Base-by-base conservation (phyloP, 2,113 vertebrate species). In the Scatophagus argus region DNA sequence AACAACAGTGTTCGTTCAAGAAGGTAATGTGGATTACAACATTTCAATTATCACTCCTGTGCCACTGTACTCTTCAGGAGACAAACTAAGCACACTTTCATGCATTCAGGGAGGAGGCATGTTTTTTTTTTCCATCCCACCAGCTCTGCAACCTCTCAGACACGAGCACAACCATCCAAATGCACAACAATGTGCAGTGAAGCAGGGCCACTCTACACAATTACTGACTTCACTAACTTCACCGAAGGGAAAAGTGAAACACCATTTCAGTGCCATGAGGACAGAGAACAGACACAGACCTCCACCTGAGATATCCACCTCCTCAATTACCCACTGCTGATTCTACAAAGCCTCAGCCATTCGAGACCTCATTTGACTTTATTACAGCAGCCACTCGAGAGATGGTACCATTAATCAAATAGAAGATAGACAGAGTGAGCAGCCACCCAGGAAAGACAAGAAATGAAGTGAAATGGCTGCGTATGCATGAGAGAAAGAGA, bases 321-420 rank as follows among this genome's bases (percentile, higher is more conserved):
- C 83, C 79, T 87, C 87, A 85, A 88, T 90, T 89, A 90, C 61
- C 81, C 77, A 69, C 81, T 85, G 85, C 90, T 84, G 86, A 91
- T 83, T 91, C 85, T 82, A 87, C 88, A 88, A 80, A 88, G 87
- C 69, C 82, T 79, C 52, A 73, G 77, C 84, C 82, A 72, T 80
- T 79, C 38, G 59, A 83, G 87, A 86, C 81, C 85, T 90, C 89
- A 87, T 91, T 86, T 87, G 87, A 92, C 89, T 92, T 91, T 91
- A 93, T 91, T 88, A 89, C 83, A 71, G 66, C 43, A 46, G 59
- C 88, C 74, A 84, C 84, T 27, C 36, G 74, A 83, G 81, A 86
- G 62, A 79, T 9, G 31, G 66, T 74, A 69, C 69, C 82, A 88
- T 91, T 91, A 90, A 92, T 93, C 89, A 92, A 83, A 92, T 27